These are phyloP conservation scores for Riparia riparia DNA, from an alignment of 2,113 vertebrate species.

Conservation along the genomic window DNA sequence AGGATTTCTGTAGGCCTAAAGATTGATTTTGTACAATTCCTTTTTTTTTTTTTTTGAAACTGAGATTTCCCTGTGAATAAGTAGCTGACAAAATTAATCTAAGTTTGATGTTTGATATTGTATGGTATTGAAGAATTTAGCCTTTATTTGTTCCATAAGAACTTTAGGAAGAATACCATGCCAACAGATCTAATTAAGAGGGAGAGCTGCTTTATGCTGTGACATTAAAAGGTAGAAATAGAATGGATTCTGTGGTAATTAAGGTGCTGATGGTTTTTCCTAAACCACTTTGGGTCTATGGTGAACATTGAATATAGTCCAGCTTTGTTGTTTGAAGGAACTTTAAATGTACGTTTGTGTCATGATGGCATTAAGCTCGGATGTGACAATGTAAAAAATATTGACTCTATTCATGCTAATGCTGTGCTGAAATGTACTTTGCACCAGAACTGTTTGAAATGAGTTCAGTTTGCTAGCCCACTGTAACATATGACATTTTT, in stretches of 20 bases:
- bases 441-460: slow-evolving; percentile 72
- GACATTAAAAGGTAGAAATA: not conserved
- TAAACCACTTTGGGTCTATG: not conserved
- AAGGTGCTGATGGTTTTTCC: not conserved
- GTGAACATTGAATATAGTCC: slow-evolving; percentile 2
- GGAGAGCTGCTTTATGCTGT: not conserved
- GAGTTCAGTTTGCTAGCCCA: slow-evolving; percentile 77
- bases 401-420: slow-evolving; percentile 37
- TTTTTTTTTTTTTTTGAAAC: not conserved
- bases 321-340: not conserved
- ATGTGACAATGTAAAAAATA: slow-evolving; percentile 2
- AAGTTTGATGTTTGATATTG: not conserved
- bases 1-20: not conserved
- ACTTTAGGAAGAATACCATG: not conserved
- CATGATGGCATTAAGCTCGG: not conserved
- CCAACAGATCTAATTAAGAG: not conserved
- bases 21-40: not conserved
- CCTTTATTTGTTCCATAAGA: not conserved
- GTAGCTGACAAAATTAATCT: not conserved
- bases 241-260: not conserved
- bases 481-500: slow-evolving; percentile 84
- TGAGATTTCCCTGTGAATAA: not conserved
- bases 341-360: not conserved
- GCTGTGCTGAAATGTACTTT: slow-evolving; percentile 56
- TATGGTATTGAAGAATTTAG: not conserved